Base-by-base conservation (phyloP, 1,140 invertebrate species). In the Varroa destructor region DNA sequence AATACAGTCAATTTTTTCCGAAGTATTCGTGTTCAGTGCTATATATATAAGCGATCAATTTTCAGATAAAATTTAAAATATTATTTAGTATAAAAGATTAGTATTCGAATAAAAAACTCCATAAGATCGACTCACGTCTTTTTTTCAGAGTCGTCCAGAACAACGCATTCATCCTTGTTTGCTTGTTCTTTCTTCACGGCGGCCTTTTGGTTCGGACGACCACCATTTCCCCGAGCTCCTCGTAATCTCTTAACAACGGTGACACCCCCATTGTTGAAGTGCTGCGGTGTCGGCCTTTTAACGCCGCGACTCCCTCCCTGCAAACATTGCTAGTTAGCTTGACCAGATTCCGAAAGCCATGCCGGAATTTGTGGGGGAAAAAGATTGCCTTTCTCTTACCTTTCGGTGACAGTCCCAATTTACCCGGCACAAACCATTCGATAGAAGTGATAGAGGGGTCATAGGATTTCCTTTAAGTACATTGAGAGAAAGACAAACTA, bases 221-320 rank as follows among this genome's bases (percentile, higher is more conserved):
- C 61, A 2, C 61, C 61, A 46, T 46, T 67, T 5, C 61, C 61
- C 14, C 61, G 61, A 1, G 61, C 61, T 37, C 61, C 61, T 12
- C 61, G 61, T 2, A 67, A 46, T 37, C 61, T 14, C 36, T 67
- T 67, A 8, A 67, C 61, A 67, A 67, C 61, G 46, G 61, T 67
- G 61, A 67, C 61, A 36, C 61, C 61, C 12, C 61, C 61, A 67
- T 67, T 67, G 8, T 67, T 67, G 61, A 67, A 67, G 61, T 67
- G 40, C 61, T 67, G 61, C 61, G 40, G 61, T 43, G 61, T 46
- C 40, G 61, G 61, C 61, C 61, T 67, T 37, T 67, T 67, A 46
- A 67, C 61, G 37, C 61, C 61, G 40, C 61, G 61, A 37, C 46
- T 67, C 37, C 46, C 40, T 14, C 61, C 61, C 61, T 67, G 61